Conservation (phyloP, 2,888 invertebrate species). For the Ormyrus pomaceus region DNA sequence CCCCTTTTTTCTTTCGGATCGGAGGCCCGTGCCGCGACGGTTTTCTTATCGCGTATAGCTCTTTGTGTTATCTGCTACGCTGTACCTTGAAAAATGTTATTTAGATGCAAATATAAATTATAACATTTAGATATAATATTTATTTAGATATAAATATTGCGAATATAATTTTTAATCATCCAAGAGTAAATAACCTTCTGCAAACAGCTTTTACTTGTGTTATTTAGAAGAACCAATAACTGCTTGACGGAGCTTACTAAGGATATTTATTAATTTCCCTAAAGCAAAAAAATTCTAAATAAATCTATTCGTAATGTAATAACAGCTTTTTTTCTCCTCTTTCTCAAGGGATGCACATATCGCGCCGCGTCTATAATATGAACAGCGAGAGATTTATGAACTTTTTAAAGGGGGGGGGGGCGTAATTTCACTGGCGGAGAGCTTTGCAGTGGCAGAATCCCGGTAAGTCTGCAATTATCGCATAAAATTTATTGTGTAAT, state of each 20-base stretch:
- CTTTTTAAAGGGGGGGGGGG: slow-evolving; percentile 37
- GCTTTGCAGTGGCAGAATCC: slow-evolving; percentile 42
- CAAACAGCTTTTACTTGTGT: neutral
- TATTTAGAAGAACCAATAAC: no score
- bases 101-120: no score
- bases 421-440: slow-evolving; percentile 54
- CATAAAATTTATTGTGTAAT: slow-evolving; percentile 52
- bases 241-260: neutral
- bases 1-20: no score
- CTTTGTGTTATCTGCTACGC: no score
- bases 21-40: no score
- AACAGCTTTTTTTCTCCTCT: slow-evolving; percentile 4
- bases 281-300: slow-evolving; percentile 4
- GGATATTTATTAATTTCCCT: slow-evolving; percentile 11
- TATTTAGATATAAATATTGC: no score
- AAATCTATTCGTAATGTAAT: slow-evolving; percentile 17
- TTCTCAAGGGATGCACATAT: neutral
- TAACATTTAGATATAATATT: no score
- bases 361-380: neutral
- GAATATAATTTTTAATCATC: no score
- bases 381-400: slow-evolving; percentile 37
- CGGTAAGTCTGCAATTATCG: slow-evolving; percentile 43
- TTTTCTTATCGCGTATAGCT: no score
- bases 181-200: neutral
- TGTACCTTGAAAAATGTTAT: no score